Base-by-base conservation (phyloP, 2,888 invertebrate genomes). In the Atherix ibis region DNA sequence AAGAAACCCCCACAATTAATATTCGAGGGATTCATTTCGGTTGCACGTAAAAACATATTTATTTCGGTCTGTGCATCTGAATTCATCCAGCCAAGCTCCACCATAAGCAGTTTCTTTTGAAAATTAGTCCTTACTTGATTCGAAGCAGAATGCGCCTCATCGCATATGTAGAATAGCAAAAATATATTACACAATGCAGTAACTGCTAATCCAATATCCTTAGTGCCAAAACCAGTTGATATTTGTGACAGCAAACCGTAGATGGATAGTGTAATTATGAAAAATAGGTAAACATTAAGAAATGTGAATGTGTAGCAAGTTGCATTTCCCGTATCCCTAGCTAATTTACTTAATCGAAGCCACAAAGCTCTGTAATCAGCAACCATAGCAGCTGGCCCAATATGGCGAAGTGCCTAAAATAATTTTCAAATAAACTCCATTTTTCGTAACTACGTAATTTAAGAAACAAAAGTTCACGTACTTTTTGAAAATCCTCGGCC, bases 61-160 rank as follows among this genome's bases (percentile, higher is more conserved):
- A 79, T 74, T 53, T 79, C 79, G 6, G 76, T 76, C 52, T 77
- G 77, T 0, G 77, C 76, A 47, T 77, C 77, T 2, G 75, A 70
- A 47, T 76, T 78, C 76, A 78, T 76, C 77, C 77, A 77, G 2
- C 76, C 74, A 3, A 79, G 49, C 48, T 79, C 78, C 2, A 78
- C 76, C 64, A 77, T 70, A 2, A 79, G 53, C 9, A 79, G 56
- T 46, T 77, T 77, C 59, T 78, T 79, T 54, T 79, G 78, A 45
- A 79, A 79, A 52, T 76, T 71, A 1, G 73, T 76, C 32, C 74
- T 65, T 52, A 75, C 78, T 54, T 76, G 74, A 44, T 75, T 71
- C 1, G 77, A 76, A 4, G 78, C 78, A 46, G 75, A 73, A 49
- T 78, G 78, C 1, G 78, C 78, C 51, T 76, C 74, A 44, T 79